These are phyloP conservation scores for Catharus fuscescens DNA, from an alignment of 2,113 vertebrate genomes.

Conservation along the genomic window DNA sequence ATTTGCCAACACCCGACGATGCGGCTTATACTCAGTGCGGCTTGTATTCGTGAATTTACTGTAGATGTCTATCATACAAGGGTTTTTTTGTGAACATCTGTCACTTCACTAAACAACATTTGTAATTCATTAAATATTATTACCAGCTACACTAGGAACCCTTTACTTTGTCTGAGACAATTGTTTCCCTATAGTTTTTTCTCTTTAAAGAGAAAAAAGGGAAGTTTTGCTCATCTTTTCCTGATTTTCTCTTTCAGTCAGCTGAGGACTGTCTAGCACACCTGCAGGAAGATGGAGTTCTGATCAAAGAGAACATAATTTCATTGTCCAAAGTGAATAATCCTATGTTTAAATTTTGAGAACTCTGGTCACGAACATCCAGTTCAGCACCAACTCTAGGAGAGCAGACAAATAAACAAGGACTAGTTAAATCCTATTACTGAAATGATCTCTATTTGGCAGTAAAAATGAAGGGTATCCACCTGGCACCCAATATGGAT, in stretches of 20 bases:
- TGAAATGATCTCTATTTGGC: neutral
- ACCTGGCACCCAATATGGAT: neutral
- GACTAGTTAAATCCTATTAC: neutral
- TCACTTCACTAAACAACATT: neutral
- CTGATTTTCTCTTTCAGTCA: neutral
- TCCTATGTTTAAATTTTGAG: neutral
- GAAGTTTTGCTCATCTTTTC: neutral
- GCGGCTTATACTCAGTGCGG: too few species aligned
- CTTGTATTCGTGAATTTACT: too few species aligned
- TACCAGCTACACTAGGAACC: neutral
- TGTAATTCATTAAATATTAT: neutral
- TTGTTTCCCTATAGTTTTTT: neutral
- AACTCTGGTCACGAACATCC: neutral
- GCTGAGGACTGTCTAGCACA: neutral
- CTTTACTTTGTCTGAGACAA: neutral
- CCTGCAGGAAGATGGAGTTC: neutral
- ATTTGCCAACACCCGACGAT: too few species aligned
- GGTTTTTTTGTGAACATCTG: accelerated
- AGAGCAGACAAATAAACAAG: constrained; percentile 4
- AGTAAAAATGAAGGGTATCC: neutral
- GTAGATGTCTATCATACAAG: too few species aligned
- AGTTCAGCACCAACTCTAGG: neutral
- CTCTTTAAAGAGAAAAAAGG: neutral
- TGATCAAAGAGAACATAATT: neutral
- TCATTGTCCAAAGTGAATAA: neutral